Evolutionary conservation across 2,113 vertebrate genomes (phyloP).

Genomic region (Myanophis thanlyinensis): DNA sequence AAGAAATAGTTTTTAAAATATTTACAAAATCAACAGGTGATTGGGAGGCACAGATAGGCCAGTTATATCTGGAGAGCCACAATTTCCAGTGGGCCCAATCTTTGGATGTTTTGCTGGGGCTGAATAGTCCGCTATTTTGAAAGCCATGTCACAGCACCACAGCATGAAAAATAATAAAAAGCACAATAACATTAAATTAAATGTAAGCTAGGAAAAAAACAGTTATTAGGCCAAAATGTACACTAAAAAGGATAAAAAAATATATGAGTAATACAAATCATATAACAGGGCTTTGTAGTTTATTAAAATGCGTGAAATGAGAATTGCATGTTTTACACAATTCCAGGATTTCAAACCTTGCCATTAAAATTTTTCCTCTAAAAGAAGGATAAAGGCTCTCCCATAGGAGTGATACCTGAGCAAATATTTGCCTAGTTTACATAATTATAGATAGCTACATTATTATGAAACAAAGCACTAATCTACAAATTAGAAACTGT

Average conservation of each 20-base stretch:
- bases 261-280: constrained; percentile 47
- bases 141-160: neutral
- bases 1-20: neutral
- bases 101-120: neutral
- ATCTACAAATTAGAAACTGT: constrained; percentile 38
- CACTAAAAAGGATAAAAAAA: constrained; percentile 5
- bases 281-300: constrained; percentile 49
- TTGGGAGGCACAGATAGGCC: neutral
- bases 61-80: neutral
- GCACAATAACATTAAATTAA: neutral
- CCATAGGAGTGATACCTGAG: constrained; percentile 61
- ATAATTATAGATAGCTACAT: constrained; percentile 35
- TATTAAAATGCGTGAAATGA: constrained; percentile 48
- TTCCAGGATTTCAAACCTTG: constrained; percentile 43
- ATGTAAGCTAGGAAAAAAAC: neutral
- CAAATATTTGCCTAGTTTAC: constrained; percentile 58
- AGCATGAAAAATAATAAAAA: neutral
- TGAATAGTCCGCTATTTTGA: neutral
- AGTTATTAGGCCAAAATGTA: neutral
- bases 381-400: constrained; percentile 23
- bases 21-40: neutral
- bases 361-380: constrained; percentile 40
- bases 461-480: constrained; percentile 38
- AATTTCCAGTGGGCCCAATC: neutral
- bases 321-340: constrained; percentile 42